A percentile compares a stretch with the other conserved stretches of the same genome.
Evolutionary conservation across 2,113 vertebrate species (phyloP).

Genomic region (Neodontobutis hainanensis): DNA sequence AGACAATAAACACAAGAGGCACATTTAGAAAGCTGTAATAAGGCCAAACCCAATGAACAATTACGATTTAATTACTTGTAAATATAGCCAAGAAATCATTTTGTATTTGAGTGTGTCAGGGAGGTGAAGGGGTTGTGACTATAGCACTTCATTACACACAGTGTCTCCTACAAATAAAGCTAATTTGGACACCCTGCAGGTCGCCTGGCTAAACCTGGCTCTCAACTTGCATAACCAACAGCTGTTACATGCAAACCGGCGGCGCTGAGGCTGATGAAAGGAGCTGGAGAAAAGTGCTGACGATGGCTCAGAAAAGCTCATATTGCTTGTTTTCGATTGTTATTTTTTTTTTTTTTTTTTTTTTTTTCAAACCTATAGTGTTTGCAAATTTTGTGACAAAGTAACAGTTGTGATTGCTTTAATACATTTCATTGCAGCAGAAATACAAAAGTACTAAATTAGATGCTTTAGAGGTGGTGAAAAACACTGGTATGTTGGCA

Average conservation of each 20-base stretch:
- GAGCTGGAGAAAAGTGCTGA: slow-evolving; percentile 19
- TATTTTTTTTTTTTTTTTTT: neutral
- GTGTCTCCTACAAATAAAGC: slow-evolving; percentile 7
- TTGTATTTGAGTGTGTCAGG: neutral
- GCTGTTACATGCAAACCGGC: slow-evolving; percentile 15
- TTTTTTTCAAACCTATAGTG: neutral
- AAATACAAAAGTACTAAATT: no score
- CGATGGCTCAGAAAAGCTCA: slow-evolving; percentile 5
- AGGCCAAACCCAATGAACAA: slow-evolving; percentile 2
- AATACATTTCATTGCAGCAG: no score
- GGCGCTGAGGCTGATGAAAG: slow-evolving; percentile 22
- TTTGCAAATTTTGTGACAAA: neutral
- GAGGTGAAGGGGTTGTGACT: neutral
- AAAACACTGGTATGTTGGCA: no score
- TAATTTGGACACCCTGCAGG: slow-evolving; percentile 12
- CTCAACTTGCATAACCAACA: slow-evolving; percentile 33
- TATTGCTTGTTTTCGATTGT: neutral
- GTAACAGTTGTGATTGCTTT: neutral
- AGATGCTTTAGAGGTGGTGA: no score
- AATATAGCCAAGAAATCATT: slow-evolving; percentile 15
- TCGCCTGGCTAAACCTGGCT: slow-evolving; percentile 16
- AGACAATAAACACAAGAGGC: slow-evolving; percentile 2
- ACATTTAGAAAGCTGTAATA: slow-evolving; percentile 8
- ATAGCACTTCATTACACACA: slow-evolving; percentile 5
- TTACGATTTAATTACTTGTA: slow-evolving; percentile 19